These are phyloP conservation scores for Lobophora halterata DNA, from an alignment of 2,888 invertebrate species.

Conservation along the genomic window DNA sequence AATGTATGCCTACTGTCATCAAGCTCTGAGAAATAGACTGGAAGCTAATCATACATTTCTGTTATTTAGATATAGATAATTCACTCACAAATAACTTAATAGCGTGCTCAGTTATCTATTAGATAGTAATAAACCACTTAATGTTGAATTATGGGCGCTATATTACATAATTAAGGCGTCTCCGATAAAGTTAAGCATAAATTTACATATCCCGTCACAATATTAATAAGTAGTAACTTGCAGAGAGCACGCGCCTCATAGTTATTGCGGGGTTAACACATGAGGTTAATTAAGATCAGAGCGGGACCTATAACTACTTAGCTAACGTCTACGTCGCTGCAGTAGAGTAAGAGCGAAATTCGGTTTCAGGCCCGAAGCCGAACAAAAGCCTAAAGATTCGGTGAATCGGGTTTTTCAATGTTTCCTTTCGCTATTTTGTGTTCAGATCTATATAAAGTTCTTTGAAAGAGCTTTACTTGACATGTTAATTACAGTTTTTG, in stretches of 20 bases:
- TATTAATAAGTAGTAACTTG: slow-evolving; percentile 61
- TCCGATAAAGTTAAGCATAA: slow-evolving; percentile 64
- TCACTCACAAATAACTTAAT: slow-evolving; percentile 25
- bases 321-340: slow-evolving; percentile 36
- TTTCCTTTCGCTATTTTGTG: no score
- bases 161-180: slow-evolving; percentile 58
- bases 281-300: slow-evolving; percentile 78
- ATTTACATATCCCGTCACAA: slow-evolving; percentile 62
- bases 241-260: slow-evolving; percentile 55
- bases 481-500: no score
- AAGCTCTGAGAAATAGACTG: no score
- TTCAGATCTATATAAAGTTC: no score
- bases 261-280: slow-evolving; percentile 72
- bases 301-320: slow-evolving; percentile 69
- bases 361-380: no score
- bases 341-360: slow-evolving; percentile 9
- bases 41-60: no score
- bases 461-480: no score
- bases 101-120: slow-evolving; percentile 30
- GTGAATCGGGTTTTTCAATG: no score
- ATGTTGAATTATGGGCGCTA: slow-evolving; percentile 43
- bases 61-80: slow-evolving; percentile 10
- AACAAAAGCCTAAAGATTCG: background rate
- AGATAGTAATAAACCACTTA: slow-evolving; percentile 40
- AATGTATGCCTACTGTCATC: no score